Evolutionary conservation across 2,797 vertebrate species (phyloP), one percentile per base, ranked within the genome.

Genomic region (Pangasius larnaudii): DNA sequence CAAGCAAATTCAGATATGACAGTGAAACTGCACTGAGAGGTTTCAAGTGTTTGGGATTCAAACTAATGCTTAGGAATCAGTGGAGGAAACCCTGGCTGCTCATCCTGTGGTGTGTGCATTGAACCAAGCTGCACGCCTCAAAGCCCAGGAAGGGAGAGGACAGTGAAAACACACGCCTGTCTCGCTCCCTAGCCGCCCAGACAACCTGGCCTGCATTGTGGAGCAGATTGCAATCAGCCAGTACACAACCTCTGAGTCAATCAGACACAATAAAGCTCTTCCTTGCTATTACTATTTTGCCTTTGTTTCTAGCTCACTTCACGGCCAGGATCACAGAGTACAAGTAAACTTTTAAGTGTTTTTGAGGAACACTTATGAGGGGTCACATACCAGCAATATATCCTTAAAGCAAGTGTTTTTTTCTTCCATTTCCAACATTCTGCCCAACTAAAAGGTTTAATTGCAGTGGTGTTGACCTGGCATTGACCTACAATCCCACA

Each of bases 211-310:
- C 78, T 82, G 39, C 18, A 71, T 85, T 30, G 86, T 89, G 86
- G 51, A 88, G 58, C 19, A 85, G 89, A 88, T 86, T 85, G 83
- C 56, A 90, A 87, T 89, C 86, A 88, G 89, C 67, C 81, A 88
- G 89, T 85, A 84, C 63, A 56, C 56, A 71, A 79, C 63, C 78
- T 39, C 24, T 30, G 61, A 80, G 71, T 86, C 88, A 86, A 84
- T 91, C 79, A 88, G 67, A 86, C 36, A 88, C 86, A 90, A 89
- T 89, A 90, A 88, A 90, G 84, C 65, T 83, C 75, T 91, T 90
- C 88, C 89, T 86, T 24, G 5, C 87, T 81, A 80, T 88, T 86
- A 74, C 30, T 84, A 79, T 89, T 61, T 75, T 79, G 9, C 16
- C 58, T 81, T 86, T 85, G 67, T 85, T 39, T 53, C 18, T 33